Evolutionary conservation across 2,797 vertebrate genomes (phyloP), one percentile per base, ranked within the genome.

Genomic region (Anableps anableps): DNA sequence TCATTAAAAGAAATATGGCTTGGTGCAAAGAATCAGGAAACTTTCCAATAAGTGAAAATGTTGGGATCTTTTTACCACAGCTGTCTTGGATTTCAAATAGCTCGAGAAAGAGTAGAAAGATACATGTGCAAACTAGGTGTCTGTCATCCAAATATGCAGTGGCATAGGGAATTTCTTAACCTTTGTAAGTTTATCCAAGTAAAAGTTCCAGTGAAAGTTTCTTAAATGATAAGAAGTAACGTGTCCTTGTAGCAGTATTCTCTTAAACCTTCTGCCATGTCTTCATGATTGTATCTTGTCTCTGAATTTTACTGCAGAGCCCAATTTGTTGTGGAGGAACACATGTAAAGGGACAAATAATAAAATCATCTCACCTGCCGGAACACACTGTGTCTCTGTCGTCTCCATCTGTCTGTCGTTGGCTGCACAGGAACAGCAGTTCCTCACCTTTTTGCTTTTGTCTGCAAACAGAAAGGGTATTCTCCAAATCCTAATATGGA

Each of bases 381-480:
- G 73, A 60, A 80, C 84, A 88, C 88, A 81, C 73, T 80, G 88
- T 53, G 76, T 14, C 17, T 89, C 90, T 75, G 88, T 79, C 1
- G 88, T 85, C 83, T 91, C 89, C 0, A 53, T 80, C 60, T 91
- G 91, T 0, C 88, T 82, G 13, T 91, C 85, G 23, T 50, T 87
- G 11, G 86, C 84, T 34, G 94, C 75, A 78, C 95, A 95, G 7
- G 94, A 93, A 74, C 95, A 95, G 88, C 94, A 95, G 16, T 87
- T 93, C 64, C 86, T 89, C 6, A 90, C 77, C 88, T 96, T 96
- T 87, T 95, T 97, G 88, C 77, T 93, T 95, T 97, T 96, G 79
- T 96, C 96, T 96, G 85, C 26, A 53, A 34, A 81, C 41, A 89
- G 1, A 81, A 10, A 85, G 31, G 53, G 72, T 7, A 84, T 5